Evolutionary conservation across 2,113 vertebrate genomes (phyloP), one percentile per base, ranked within the genome.

Genomic region (Zapus hudsonius): DNA sequence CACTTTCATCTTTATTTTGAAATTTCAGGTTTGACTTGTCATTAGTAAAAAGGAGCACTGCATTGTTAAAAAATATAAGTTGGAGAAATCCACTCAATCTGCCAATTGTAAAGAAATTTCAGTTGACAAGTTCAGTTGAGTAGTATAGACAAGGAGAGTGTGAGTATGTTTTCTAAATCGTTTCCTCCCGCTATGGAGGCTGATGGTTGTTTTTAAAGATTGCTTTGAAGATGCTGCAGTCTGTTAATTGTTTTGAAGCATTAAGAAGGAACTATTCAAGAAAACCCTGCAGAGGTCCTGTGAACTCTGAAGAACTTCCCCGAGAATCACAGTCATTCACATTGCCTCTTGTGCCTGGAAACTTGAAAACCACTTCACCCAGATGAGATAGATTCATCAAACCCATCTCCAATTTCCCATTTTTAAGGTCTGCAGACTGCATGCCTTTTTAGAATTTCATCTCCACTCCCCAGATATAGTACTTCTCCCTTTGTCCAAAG

Each of bases 1-100:
- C 29, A 36, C 59, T 79, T 89, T 95, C 95, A 64, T 89, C 40
- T 90, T 67, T 73, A 23, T 91, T 84, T 69, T 89, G 61, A 93
- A 91, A 93, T 84, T 55, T 84, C 27, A 66, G 29, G 80, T 92
- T 89, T 89, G 7, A 93, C 83, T 25, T 92, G 20, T 13, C 73
- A 88, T 69, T 85, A 78, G 31, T 95, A 29, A 91, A 79, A 70
- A 11, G 52, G 63, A 90, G 3, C 10, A 40, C 70, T 78, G 52
- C 55, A 40, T 73, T 94, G 57, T 80, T 80, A 85, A 85, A 80
- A n/a, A 74, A 80, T 85, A 80, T 38, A 42, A 74, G 63, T 70
- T 55, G 38, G 25, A 55, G 57, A 59, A 27, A 73, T 63, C 40
- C 8, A 36, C 29, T 84, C 57, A 55, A 25, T 27, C 23, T 84